phyloP scores from a whole-genome alignment of 1,140 invertebrate genomes.

The Brachionus plicatilis region DNA sequence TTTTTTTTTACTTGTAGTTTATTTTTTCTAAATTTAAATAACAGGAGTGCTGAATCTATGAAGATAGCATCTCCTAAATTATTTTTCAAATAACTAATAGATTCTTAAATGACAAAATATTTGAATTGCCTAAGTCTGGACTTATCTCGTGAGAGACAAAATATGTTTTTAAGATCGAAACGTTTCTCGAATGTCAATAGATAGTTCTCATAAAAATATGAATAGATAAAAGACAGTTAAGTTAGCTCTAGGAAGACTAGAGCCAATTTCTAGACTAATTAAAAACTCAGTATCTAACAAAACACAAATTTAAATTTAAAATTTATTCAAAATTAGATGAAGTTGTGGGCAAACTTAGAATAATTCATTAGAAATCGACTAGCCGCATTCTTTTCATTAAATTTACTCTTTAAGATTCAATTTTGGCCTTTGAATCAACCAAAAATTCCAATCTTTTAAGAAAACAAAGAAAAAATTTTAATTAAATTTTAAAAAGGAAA shows the following conservation, averaged over 20 bases:
- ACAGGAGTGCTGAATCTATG: too few relatives aligned
- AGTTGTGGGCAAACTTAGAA: neutral
- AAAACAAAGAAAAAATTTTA: neutral
- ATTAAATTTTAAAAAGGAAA: neutral
- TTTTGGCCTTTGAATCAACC: neutral
- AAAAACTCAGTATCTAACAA: neutral
- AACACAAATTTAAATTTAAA: constrained; percentile 5
- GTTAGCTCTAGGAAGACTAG: neutral
- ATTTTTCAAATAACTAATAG: neutral
- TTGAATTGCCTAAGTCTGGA: neutral
- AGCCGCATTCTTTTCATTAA: neutral
- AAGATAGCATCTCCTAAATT: neutral
- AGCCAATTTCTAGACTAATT: neutral
- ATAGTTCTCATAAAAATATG: neutral
- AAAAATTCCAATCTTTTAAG: neutral
- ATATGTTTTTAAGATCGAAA: neutral
- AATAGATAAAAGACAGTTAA: neutral
- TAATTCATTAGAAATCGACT: neutral
- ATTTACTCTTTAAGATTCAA: neutral
- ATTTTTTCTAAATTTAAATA: too few relatives aligned
- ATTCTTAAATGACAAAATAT: neutral
- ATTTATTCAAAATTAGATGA: constrained; percentile 12
- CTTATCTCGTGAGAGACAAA: neutral
- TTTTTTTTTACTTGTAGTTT: too few relatives aligned
- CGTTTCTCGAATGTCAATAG: neutral